A percentile compares a stretch with the other conserved stretches of the same genome.
Evolutionary conservation across 2,888 invertebrate genomes (phyloP).

Genomic region (Hecatera dysodea): DNA sequence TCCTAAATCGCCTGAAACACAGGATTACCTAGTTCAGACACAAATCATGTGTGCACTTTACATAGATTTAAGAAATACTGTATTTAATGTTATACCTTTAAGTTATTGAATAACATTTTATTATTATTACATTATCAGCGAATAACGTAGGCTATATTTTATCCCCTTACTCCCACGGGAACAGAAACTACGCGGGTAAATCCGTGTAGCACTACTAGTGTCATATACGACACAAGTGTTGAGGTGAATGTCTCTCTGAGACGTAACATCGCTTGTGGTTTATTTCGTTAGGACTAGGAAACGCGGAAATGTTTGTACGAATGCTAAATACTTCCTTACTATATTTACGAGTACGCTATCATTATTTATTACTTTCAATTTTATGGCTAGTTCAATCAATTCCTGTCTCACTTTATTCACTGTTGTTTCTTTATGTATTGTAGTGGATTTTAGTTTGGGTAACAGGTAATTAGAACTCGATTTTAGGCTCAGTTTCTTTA

Average conservation of each 20-base stretch:
- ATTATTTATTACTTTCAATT: background rate
- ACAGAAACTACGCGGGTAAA: no score
- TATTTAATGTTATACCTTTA: no score
- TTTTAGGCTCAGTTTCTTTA: background rate
- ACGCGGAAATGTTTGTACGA: constrained; percentile 19
- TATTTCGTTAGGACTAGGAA: background rate
- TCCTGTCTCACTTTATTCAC: background rate
- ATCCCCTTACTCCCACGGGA: no score
- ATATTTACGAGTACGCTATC: background rate
- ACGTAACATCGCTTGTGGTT: constrained; percentile 22
- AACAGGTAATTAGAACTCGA: no score
- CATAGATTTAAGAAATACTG: no score
- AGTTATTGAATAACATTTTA: no score
- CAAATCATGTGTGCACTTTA: no score
- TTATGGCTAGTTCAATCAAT: background rate
- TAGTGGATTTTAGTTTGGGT: background rate
- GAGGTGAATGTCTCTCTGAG: constrained; percentile 25
- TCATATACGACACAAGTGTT: background rate
- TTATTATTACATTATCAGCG: no score
- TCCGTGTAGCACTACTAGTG: no score
- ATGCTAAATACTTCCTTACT: constrained; percentile 4
- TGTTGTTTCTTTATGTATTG: background rate
- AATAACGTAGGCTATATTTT: no score
- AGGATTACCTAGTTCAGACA: no score
- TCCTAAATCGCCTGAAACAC: no score